phyloP scores from a whole-genome alignment of 2,888 invertebrate species.

The Pardosa pseudoannulata region DNA sequence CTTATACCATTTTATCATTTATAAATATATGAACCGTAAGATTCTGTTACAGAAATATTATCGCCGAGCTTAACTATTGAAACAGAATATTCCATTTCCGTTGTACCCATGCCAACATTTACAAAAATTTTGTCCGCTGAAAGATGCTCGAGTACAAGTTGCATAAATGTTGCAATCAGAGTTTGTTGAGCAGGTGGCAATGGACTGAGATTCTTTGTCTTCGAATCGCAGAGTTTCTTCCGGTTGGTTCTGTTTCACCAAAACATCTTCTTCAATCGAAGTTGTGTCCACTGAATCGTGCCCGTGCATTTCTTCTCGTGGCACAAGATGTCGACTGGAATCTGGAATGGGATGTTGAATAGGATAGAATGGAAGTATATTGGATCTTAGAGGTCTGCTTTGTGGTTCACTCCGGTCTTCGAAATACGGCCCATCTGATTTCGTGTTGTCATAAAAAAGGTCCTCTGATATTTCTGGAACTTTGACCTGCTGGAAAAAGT shows the following conservation, averaged over 20 bases:
- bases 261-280: neutral
- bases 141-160: neutral
- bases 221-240: slow-evolving; percentile 26
- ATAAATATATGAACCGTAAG: too few relatives aligned
- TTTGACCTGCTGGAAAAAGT: neutral
- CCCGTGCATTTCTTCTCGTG: too few relatives aligned
- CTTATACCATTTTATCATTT: too few relatives aligned
- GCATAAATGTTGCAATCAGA: slow-evolving; percentile 33
- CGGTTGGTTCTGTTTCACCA: too few relatives aligned
- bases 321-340: too few relatives aligned
- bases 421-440: too few relatives aligned
- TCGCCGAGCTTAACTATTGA: neutral
- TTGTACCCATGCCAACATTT: slow-evolving; percentile 19
- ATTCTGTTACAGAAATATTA: too few relatives aligned
- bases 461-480: neutral
- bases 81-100: slow-evolving; percentile 54
- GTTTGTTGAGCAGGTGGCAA: slow-evolving; percentile 17
- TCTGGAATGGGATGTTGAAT: too few relatives aligned
- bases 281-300: too few relatives aligned
- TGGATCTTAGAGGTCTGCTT: too few relatives aligned
- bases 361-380: too few relatives aligned
- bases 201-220: slow-evolving; percentile 29
- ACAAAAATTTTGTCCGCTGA: slow-evolving; percentile 33
- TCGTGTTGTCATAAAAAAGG: neutral
- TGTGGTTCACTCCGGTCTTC: too few relatives aligned